These are phyloP conservation scores for Hydriomena furcata DNA, from an alignment of 2,888 invertebrate species.

Conservation along the genomic window DNA sequence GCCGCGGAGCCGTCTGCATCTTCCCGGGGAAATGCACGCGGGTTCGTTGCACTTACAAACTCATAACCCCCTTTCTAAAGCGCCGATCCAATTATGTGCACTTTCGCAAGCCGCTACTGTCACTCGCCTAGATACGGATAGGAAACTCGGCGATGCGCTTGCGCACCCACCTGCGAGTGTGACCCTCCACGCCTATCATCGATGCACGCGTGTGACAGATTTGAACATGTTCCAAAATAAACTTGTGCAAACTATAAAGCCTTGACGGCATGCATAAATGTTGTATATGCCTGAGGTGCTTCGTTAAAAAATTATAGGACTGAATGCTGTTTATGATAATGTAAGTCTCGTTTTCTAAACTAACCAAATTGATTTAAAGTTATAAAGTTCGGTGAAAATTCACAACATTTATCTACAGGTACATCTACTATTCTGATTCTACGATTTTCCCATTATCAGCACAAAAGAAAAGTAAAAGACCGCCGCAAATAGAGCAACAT, in stretches of 20 bases:
- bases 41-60: slow-evolving; percentile 83
- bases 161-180: slow-evolving; percentile 60
- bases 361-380: too few species aligned
- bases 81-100: slow-evolving; percentile 83
- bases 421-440: background rate
- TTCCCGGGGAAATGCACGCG: slow-evolving; percentile 79
- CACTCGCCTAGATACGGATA: slow-evolving; percentile 83
- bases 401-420: too few species aligned
- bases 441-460: slow-evolving; percentile 9
- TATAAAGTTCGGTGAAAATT: too few species aligned
- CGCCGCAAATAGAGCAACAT: slow-evolving; percentile 28
- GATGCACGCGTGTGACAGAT: slow-evolving; percentile 20
- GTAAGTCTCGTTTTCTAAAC: too few species aligned
- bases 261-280: slow-evolving; percentile 4
- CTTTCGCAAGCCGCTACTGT: slow-evolving; percentile 83
- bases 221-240: slow-evolving; percentile 25
- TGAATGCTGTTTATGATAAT: too few species aligned
- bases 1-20: slow-evolving; percentile 62
- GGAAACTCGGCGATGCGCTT: slow-evolving; percentile 72
- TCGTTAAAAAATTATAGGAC: background rate
- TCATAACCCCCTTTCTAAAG: slow-evolving; percentile 84
- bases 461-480: slow-evolving; percentile 31
- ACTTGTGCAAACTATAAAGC: slow-evolving; percentile 6
- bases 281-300: background rate
- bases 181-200: slow-evolving; percentile 43